Evolutionary conservation across 1,140 invertebrate genomes (phyloP), one percentile per base, ranked within the genome.

Genomic region (Drosophila fuyamai): DNA sequence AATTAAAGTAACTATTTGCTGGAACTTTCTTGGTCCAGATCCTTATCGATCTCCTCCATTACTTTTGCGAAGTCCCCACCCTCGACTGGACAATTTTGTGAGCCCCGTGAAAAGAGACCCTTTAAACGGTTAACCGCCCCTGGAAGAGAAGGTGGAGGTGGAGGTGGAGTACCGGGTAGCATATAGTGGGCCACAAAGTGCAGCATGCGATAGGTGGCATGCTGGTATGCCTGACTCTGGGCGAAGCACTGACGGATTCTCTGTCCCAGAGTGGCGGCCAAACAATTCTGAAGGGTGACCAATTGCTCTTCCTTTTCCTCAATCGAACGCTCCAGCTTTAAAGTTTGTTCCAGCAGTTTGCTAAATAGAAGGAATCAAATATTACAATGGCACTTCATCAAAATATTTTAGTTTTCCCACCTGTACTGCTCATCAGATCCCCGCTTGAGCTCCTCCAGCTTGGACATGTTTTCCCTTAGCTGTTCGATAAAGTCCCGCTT

Each of bases 151-250:
- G 61, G 29, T 14, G 51, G 40, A 0, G 88, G 79, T 10, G 76
- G 73, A 23, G 23, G 23, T 0, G 86, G 78, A 6, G 78, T 89
- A 9, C 62, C 89, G 0, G 88, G 88, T 0, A 91, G 47, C 67
- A 91, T 79, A 53, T 71, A 84, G 35, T 81, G 77, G 23, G 88
- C 89, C 13, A 91, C 68, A 35, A 91, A 81, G 57, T 91, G 81
- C 12, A 91, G 60, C 62, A 91, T 61, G 4, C 76, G 72, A 32
- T 68, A 79, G 5, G 89, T 91, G 59, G 84, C 81, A 36, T 74
- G 67, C 9, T 89, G 80, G 50, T 91, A 91, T 6, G 38, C 32
- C 40, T 74, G 61, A 8, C 66, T 51, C 38, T 84, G 72, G 38
- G 67, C 57, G 10, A 88, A 77, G 36, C 81, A 89, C 23, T 84